Conservation (phyloP, 2,113 vertebrate species). For the Ictalurus punctatus region DNA sequence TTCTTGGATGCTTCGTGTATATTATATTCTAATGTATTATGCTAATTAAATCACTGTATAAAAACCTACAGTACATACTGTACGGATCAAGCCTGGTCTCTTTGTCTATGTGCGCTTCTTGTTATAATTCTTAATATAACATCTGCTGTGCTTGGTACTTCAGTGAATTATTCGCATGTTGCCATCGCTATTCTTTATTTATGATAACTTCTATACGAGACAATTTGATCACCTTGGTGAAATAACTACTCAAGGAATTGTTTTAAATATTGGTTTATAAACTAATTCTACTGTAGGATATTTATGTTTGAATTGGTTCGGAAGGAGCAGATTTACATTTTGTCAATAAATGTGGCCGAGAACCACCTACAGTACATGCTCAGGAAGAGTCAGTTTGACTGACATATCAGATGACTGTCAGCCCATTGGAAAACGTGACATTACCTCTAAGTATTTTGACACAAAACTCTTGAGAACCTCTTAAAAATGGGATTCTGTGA, state of each 20-base stretch:
- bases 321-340: background rate
- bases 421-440: background rate
- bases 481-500: no score
- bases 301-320: background rate
- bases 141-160: background rate
- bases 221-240: background rate
- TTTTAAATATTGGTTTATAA: no score
- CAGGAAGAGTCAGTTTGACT: background rate
- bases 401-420: background rate
- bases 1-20: background rate
- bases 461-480: no score
- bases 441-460: background rate
- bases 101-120: background rate
- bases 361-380: background rate
- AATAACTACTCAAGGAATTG: background rate
- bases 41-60: background rate
- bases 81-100: background rate
- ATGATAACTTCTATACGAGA: background rate
- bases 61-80: background rate
- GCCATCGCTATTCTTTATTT: background rate
- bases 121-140: background rate
- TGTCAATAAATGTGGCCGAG: background rate
- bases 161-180: background rate
- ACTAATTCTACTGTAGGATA: no score
- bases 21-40: background rate